Evolutionary conservation across 2,797 vertebrate species (phyloP), one percentile per base, ranked within the genome.

Genomic region (Pelodytes ibericus): DNA sequence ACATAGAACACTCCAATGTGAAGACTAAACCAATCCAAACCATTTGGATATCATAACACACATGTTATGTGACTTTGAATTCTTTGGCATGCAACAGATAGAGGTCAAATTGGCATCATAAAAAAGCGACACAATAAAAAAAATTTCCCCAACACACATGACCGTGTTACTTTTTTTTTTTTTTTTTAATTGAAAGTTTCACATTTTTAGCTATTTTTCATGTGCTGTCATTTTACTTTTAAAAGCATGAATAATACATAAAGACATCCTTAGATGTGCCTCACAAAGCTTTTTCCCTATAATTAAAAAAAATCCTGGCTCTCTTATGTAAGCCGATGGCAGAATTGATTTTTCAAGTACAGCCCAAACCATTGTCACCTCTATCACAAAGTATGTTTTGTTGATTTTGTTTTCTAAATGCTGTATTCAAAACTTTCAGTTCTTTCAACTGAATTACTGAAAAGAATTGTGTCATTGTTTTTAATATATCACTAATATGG

Each of bases 211-310:
- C 24, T 58, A 27, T 2, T 58, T 13, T 39, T 62, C 2, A 20
- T 24, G n/a, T 36, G 2, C 60, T 22, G 5, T 10, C 27, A 8
- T 53, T 53, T 53, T 62, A 3, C 5, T 22, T 36, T 62, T 62
- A 1, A 33, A 62, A 62, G 16, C 31, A 36, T 62, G 60, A 62
- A 62, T 62, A 62, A 62, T 62, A 31, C 25, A 62, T 36, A 39
- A 36, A 62, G 5, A n/a, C 24, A 22, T 30, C 25, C 58, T 60
- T 60, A 31, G 58, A 31, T 62, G n/a, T 33, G 60, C 10, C 30
- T 62, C 60, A 24, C 9, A 62, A 22, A 36, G 31, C 31, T 62
- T 36, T 62, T 15, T 36, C 27, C 60, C 20, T 20, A 39, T 39
- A 62, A 62, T 62, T 61, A 62, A 62, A 26, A n/a, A n/a, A 58